Base-by-base conservation (phyloP, 2,888 invertebrate genomes). In the Diplolepis rosae region DNA sequence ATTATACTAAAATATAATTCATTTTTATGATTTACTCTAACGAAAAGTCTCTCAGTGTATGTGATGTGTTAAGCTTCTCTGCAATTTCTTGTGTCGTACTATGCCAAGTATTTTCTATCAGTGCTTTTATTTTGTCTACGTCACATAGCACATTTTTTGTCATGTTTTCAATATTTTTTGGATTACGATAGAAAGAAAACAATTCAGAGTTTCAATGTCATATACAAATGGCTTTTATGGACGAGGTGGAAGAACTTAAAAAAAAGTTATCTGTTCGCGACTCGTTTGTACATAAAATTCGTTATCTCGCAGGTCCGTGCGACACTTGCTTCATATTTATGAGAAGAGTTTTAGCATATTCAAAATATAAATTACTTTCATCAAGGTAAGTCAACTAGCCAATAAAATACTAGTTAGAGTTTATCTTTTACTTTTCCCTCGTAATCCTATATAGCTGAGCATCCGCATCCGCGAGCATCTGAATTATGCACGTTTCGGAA, bases 331-430 rank as follows among this genome's bases (percentile, higher is more conserved):
- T 84, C 84, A 85, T 85, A 85, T 85, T 85, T 85, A 85, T 85
- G 85, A 84, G 84, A 77, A 70, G 81, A 84, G 83, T 83, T 85
- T 85, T 85, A 85, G 83, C 85, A 84, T 84, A 85, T 84, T 84
- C 84, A 82, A 83, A 83, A 84, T 83, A 85, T 85, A 84, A 84
- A 85, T 85, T 85, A 85, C 83, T 82, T 81, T 80, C 79, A 76
- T 76, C 81, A 77, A 80, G 77, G 78, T 82, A 84, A 85, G 84
- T 85, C 84, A 84, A 80, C 83, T 79, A 82, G 80, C 84, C 85
- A 83, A 85, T 85, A 85, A 85, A 85, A 85, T 85, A 84, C 82
- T 79, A 81, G 76, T 76, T 70, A 65, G 78, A 82, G 80, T 84
- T 84, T 85, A 84, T 84, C 83, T 84, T 74, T 48, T 70, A 73